phyloP scores from a whole-genome alignment of 30 jellyfish, hydroid and myxozoan genomes.

The Catostylus mosaicus region DNA sequence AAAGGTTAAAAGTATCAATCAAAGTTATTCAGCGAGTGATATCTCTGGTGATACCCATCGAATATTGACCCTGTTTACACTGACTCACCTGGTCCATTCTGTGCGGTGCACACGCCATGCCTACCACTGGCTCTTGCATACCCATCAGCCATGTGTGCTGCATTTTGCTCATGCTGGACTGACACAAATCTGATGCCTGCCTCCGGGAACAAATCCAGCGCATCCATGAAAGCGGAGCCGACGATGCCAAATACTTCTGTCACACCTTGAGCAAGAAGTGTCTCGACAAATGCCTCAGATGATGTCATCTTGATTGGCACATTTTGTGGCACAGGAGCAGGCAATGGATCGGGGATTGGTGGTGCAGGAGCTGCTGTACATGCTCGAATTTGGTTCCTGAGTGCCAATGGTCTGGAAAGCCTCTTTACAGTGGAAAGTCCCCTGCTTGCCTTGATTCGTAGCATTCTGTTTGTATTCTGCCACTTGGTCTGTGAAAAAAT shows the following conservation, averaged over 20 bases:
- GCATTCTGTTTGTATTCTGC: not conserved
- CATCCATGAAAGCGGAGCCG: conserved; percentile 95
- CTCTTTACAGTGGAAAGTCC: not conserved
- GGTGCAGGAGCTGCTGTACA: conserved; percentile 51
- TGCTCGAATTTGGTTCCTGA: conserved; percentile 4
- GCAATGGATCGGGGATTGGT: conserved; percentile 41
- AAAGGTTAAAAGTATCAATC: too few relatives aligned
- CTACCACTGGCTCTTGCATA: conserved; percentile 82
- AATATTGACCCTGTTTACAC: too few relatives aligned
- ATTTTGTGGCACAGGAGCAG: conserved; percentile 50
- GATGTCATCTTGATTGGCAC: conserved; percentile 84
- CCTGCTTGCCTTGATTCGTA: not conserved
- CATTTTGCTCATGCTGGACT: conserved; percentile 93
- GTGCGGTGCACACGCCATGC: conserved; percentile 91
- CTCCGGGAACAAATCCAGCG: conserved; percentile 86
- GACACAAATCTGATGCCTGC: conserved; percentile 87
- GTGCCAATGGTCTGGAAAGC: conserved; percentile 13
- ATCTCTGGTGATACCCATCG: too few relatives aligned
- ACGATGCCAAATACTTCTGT: conserved; percentile 88
- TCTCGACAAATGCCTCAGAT: conserved; percentile 88
- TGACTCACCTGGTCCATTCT: conserved; percentile 90
- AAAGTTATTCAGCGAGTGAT: too few relatives aligned
- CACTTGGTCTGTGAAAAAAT: not conserved
- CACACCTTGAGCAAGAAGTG: conserved; percentile 86
- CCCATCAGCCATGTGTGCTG: conserved; percentile 95